Percentiles rank a stretch among this genome's conserved stretches.
phyloP scores from a whole-genome alignment of 2,113 vertebrate species.

The Buteo buteo region DNA sequence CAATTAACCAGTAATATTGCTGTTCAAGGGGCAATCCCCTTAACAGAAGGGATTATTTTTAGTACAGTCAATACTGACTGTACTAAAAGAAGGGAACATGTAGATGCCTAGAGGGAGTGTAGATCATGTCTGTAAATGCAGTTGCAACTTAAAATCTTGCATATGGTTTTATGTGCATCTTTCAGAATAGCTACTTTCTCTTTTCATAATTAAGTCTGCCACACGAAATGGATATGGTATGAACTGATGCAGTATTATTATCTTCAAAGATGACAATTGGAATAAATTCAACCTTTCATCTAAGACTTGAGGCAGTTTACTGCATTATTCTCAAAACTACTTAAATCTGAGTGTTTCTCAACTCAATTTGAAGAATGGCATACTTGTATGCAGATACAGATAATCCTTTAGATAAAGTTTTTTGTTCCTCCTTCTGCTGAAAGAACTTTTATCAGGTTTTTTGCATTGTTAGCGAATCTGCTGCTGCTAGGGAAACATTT shows the following conservation, averaged over 20 bases:
- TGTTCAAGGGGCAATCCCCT: neutral
- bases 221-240: neutral
- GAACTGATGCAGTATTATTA: too few relatives aligned
- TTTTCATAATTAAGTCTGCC: neutral
- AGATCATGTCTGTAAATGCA: neutral
- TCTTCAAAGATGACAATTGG: neutral
- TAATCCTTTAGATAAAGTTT: neutral
- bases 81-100: neutral
- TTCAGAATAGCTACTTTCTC: neutral
- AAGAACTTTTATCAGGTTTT: neutral
- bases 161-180: neutral
- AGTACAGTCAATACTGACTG: neutral
- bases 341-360: neutral
- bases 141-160: neutral
- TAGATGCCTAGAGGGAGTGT: fast-evolving
- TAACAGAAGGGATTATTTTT: neutral
- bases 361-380: neutral
- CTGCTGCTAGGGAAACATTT: neutral
- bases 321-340: neutral
- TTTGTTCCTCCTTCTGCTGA: neutral
- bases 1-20: neutral
- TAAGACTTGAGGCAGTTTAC: neutral
- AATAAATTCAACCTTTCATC: neutral
- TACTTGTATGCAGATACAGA: neutral
- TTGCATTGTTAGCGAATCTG: neutral